phyloP scores from a whole-genome alignment of 2,797 vertebrate genomes.

The Smutsia gigantea region DNA sequence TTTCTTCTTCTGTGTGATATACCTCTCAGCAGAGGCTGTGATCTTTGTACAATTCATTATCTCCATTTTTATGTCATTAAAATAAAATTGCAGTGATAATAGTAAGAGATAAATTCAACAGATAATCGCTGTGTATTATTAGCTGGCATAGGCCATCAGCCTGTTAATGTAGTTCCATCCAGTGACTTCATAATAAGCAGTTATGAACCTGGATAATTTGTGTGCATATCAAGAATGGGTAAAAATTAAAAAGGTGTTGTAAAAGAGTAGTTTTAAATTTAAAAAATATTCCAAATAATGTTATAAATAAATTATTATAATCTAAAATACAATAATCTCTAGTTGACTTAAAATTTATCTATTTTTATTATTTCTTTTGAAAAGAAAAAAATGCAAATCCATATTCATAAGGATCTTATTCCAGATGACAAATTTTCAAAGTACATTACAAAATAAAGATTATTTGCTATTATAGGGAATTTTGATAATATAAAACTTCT shows the following conservation, averaged over 20 bases:
- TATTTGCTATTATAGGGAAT: neutral
- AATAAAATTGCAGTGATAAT: conserved; percentile 40
- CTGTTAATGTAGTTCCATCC: neutral
- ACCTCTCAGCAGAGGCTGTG: neutral
- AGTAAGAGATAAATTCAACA: conserved; percentile 38
- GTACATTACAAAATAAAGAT: neutral
- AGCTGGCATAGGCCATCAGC: neutral
- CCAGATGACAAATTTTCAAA: neutral
- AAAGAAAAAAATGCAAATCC: neutral
- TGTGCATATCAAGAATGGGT: neutral
- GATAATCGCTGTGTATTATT: conserved; percentile 8
- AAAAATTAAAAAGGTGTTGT: neutral
- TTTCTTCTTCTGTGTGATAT: neutral
- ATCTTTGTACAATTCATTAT: conserved; percentile 20
- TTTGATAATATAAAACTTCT: neutral
- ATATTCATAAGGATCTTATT: neutral
- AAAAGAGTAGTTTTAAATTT: neutral
- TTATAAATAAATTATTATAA: neutral
- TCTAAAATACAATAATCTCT: neutral
- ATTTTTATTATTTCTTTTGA: neutral
- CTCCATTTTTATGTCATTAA: conserved; percentile 36
- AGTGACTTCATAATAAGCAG: conserved; percentile 23
- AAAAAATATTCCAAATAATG: neutral
- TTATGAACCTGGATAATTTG: neutral
- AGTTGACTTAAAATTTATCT: neutral